A percentile compares a stretch with the other conserved stretches of the same genome.
Evolutionary conservation across 2,113 vertebrate species (phyloP).

Genomic region (Grammomys dolichurus): DNA sequence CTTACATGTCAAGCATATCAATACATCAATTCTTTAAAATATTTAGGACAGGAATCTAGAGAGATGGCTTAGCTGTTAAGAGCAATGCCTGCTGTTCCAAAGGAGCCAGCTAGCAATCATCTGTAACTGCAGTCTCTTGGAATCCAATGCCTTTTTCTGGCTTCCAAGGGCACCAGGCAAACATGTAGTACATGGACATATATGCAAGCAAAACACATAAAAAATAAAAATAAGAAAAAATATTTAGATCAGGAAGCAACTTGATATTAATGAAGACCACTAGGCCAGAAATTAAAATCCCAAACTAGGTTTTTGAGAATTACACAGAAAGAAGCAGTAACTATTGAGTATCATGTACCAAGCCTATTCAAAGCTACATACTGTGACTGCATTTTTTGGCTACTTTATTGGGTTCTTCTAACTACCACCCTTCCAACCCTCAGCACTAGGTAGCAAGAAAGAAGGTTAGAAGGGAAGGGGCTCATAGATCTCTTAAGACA

Average conservation of each 20-base stretch:
- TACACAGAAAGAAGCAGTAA: background rate
- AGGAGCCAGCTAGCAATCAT: background rate
- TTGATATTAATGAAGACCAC: background rate
- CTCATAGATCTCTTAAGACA: no score
- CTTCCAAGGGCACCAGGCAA: background rate
- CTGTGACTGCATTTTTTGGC: no score
- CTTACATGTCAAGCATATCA: background rate
- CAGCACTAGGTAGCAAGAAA: no score
- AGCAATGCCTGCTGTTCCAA: background rate
- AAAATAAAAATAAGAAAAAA: background rate
- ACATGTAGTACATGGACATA: background rate
- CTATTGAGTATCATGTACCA: background rate
- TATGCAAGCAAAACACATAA: background rate
- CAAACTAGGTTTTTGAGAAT: background rate
- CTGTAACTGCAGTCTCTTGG: background rate
- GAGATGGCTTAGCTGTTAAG: background rate
- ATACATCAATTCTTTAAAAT: background rate
- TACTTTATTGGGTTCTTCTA: no score
- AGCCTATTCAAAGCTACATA: background rate
- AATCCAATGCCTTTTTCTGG: background rate
- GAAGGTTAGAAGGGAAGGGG: no score
- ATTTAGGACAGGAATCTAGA: background rate
- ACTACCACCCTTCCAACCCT: no score
- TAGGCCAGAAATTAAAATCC: background rate
- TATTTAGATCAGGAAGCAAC: background rate